Evolutionary conservation across 2,888 invertebrate genomes (phyloP), one percentile per base, ranked within the genome.

Genomic region (Scrobipalpa costella): DNA sequence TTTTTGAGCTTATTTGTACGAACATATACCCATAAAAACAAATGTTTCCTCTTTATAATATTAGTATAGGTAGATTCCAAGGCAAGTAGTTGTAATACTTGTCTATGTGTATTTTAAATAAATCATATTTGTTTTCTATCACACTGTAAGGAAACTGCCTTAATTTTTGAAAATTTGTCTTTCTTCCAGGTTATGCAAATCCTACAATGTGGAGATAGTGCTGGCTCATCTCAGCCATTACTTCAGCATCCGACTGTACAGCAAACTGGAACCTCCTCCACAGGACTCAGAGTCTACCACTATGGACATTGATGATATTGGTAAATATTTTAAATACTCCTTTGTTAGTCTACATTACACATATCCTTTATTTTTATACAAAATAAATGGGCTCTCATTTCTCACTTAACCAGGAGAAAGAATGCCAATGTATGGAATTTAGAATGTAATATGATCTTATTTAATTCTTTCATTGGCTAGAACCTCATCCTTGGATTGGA

Each of bases 261-360:
- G 80, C 67, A 86, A 85, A 65, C 67, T 90, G 66, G 85, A 86
- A 50, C 86, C 86, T 0, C 84, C 83, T 1, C 81, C 83, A 0
- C 85, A 85, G 13, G 92, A 92, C 49, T 91, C 92, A 0, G 91
- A 91, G 67, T 85, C 90, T 1, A 90, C 92, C 5, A 88, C 88
- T 1, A 83, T 89, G 71, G 92, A 92, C 57, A 76, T 91, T 57
- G 90, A 92, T 69, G 89, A 89, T 59, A 88, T 89, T 68, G 86
- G 92, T 92, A 72, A 71, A 66, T 36, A 34, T 17, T 40, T 17
- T n/a, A n/a, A 27, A 19, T 27, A 21, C 19, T 40, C 17, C 34
- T n/a, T n/a, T n/a, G n/a, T n/a, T n/a, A n/a, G n/a, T n/a, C n/a
- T n/a, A n/a, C n/a, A n/a, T n/a, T n/a, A n/a, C n/a, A n/a, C n/a